phyloP scores from a whole-genome alignment of 2,797 vertebrate genomes.

The Columba guinea region DNA sequence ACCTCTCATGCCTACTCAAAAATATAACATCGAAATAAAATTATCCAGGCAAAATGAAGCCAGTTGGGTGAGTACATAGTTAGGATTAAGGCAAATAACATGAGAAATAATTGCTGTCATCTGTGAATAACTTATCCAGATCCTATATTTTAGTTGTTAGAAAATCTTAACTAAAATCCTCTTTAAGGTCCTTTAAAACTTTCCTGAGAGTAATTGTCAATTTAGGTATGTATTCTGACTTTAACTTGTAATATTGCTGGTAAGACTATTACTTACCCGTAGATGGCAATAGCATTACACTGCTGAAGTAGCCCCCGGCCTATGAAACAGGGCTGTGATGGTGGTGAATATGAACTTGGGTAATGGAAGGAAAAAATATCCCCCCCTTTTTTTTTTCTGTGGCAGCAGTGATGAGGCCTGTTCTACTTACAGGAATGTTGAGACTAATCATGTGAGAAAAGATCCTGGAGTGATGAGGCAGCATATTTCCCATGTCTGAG shows the following conservation, averaged over 20 bases:
- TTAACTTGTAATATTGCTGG: neutral
- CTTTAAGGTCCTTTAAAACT: neutral
- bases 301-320: neutral
- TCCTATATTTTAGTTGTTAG: neutral
- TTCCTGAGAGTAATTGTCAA: neutral
- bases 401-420: neutral
- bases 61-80: neutral
- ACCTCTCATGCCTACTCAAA: neutral
- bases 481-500: conserved; percentile 49
- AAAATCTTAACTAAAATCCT: neutral
- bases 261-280: conserved; percentile 12
- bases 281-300: conserved; percentile 56
- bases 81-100: neutral
- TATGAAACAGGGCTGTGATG: neutral
- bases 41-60: neutral
- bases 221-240: neutral
- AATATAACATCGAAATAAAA: neutral
- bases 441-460: conserved; percentile 51
- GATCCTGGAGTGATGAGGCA: conserved; percentile 52
- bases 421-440: conserved; percentile 46
- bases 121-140: neutral
- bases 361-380: neutral
- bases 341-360: neutral
- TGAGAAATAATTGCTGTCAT: neutral
- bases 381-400: neutral